Percentiles rank a stretch among this genome's conserved stretches.
Conservation (phyloP, 1,140 invertebrate species). For the Asbolus verrucosus region DNA sequence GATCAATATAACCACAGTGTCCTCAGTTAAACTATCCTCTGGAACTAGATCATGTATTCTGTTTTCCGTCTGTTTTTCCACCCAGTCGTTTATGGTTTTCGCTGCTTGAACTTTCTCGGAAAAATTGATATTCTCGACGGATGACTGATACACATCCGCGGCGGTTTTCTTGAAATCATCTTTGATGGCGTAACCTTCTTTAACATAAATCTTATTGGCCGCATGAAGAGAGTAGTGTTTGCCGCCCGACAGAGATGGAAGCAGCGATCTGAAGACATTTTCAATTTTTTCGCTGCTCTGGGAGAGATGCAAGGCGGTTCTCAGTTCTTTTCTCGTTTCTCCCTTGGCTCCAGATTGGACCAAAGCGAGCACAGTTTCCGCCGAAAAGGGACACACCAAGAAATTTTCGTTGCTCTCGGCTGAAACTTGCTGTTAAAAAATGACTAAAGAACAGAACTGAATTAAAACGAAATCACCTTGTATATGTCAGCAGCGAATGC, state of each 20-base stretch:
- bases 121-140: constrained; percentile 71
- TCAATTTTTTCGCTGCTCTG: constrained; percentile 55
- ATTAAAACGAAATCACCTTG: background rate
- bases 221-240: background rate
- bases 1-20: constrained; percentile 77
- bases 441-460: constrained; percentile 1
- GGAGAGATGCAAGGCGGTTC: constrained; percentile 51
- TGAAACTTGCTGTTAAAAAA: constrained; percentile 51
- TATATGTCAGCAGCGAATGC: background rate
- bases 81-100: constrained; percentile 77
- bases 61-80: constrained; percentile 77
- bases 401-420: constrained; percentile 59
- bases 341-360: constrained; percentile 68
- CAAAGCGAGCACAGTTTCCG: constrained; percentile 64
- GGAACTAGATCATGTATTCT: constrained; percentile 78
- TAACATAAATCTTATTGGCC: constrained; percentile 64
- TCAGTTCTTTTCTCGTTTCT: constrained; percentile 68
- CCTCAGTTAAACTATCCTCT: constrained; percentile 67
- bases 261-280: background rate
- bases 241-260: background rate
- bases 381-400: constrained; percentile 65
- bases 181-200: constrained; percentile 64
- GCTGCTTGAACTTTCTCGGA: constrained; percentile 64
- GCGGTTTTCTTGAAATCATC: constrained; percentile 62
- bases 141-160: constrained; percentile 67